Evolutionary conservation across 2,113 vertebrate species (phyloP).

Genomic region (Chloropsis cyanopogon): DNA sequence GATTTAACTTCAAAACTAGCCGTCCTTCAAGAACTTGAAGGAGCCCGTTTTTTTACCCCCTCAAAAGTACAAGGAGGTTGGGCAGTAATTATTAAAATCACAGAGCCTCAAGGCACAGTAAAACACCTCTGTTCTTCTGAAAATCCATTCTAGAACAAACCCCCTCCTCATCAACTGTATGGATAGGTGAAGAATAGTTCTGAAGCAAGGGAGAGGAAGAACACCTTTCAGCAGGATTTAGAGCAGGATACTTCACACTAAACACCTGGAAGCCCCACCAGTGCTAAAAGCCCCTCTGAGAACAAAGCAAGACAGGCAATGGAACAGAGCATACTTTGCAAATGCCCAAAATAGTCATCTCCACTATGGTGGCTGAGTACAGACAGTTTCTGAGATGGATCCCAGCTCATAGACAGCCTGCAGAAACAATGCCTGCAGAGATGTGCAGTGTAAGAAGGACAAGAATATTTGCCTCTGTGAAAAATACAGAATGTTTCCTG

Average conservation of each 20-base stretch:
- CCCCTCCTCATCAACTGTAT: neutral
- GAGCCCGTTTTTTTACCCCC: rapidly evolving
- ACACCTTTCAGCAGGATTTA: neutral
- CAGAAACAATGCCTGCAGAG: neutral
- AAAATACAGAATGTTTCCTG: neutral
- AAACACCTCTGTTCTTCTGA: neutral
- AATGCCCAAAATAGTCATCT: neutral
- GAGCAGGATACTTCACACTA: neutral
- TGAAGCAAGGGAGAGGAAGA: neutral
- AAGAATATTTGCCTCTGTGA: neutral
- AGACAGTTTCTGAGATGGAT: neutral
- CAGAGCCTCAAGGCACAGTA: neutral
- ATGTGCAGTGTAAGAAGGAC: neutral
- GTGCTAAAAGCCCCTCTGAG: neutral
- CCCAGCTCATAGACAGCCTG: neutral
- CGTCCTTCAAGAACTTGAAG: neutral
- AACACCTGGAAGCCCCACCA: neutral
- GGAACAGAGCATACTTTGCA: neutral
- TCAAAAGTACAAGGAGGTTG: neutral
- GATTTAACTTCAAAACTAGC: neutral
- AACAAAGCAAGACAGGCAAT: neutral
- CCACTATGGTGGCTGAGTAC: neutral
- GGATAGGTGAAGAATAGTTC: neutral
- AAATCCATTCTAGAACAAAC: neutral
- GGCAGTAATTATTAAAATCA: neutral